Evolutionary conservation across 35 echinoderm and acorn worm species (phyloP).

Genomic region (Hemicentrotus pulcherrimus): DNA sequence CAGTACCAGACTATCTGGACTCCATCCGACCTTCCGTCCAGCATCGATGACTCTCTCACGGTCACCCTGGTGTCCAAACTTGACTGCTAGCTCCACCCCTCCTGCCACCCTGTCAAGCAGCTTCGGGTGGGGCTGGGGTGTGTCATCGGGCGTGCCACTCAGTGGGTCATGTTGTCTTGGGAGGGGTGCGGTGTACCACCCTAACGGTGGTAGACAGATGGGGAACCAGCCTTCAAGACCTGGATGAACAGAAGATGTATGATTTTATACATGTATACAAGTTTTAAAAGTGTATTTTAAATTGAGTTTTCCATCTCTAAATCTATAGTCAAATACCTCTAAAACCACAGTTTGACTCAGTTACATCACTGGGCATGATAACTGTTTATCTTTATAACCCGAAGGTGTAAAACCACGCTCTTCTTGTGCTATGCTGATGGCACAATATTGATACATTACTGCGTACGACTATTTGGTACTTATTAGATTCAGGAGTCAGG

Average conservation of each 20-base stretch:
- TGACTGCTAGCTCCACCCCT: conserved; percentile 81
- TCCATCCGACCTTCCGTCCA: conserved; percentile 81
- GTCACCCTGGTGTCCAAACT: conserved; percentile 80
- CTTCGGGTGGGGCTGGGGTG: background rate
- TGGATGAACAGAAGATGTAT: background rate
- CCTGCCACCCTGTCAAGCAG: conserved; percentile 74
- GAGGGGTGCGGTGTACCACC: conserved; percentile 51
- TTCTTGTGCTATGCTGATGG: no score
- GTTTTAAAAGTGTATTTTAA: background rate
- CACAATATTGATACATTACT: no score
- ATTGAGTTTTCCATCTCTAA: background rate
- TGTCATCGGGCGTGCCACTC: conserved; percentile 32
- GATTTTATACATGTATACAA: no score
- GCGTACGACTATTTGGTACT: no score
- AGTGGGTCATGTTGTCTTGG: background rate
- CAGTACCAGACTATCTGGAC: conserved; percentile 52
- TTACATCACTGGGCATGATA: no score
- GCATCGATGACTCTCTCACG: conserved; percentile 79
- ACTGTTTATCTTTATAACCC: no score
- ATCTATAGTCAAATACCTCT: background rate
- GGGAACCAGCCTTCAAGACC: conserved; percentile 92
- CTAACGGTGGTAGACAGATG: conserved; percentile 58
- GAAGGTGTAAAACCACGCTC: no score
- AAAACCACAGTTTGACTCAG: no score
- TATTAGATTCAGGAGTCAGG: no score